Percentiles rank a stretch among this genome's conserved stretches.
These are phyloP conservation scores for Bothrops jararaca DNA, from an alignment of 2,113 vertebrate species.

Conservation along the genomic window DNA sequence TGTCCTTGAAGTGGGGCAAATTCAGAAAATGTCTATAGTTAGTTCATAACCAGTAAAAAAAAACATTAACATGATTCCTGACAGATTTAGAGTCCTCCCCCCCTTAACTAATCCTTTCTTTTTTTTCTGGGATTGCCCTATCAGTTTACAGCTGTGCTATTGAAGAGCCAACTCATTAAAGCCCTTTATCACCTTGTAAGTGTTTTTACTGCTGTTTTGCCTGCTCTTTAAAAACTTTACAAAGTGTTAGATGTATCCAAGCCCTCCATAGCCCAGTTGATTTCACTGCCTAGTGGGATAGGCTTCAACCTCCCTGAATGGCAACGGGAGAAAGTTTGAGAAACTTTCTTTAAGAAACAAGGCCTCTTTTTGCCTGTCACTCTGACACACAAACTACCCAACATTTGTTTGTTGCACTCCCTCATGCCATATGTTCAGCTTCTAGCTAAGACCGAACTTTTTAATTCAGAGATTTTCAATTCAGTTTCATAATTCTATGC, in stretches of 20 bases:
- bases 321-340: background rate
- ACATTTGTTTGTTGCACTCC: background rate
- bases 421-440: background rate
- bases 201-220: constrained; percentile 15
- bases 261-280: background rate
- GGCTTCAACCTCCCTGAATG: background rate
- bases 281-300: background rate
- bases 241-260: constrained; percentile 5
- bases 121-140: background rate
- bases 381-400: background rate
- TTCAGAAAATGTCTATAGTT: background rate
- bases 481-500: background rate
- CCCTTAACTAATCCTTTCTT: background rate
- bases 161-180: constrained; percentile 21
- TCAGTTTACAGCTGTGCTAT: constrained; percentile 21
- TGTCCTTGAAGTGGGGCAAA: background rate
- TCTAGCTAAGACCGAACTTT: background rate
- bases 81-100: background rate
- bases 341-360: background rate
- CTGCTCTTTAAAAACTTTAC: constrained; percentile 20
- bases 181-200: constrained; percentile 18
- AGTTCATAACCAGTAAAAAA: background rate
- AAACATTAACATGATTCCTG: background rate
- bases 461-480: background rate
- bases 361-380: background rate